Conservation (phyloP, 2,113 vertebrate species). For the Menidia beryllina region DNA sequence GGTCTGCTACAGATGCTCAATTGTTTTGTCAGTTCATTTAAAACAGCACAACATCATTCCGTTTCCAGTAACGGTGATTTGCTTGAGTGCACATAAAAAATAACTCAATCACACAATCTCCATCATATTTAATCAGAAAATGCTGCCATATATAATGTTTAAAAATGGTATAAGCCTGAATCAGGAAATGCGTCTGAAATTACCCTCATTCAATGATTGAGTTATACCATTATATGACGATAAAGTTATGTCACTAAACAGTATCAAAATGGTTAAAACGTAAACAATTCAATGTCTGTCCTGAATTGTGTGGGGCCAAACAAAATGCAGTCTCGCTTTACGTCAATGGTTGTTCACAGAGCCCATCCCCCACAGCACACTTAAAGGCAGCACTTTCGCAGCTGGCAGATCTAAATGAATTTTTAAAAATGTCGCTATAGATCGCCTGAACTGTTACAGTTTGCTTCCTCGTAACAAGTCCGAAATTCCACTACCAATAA, state of each 20-base stretch:
- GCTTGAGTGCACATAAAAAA: not conserved
- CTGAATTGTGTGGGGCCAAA: conserved; percentile 42
- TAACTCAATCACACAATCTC: not conserved
- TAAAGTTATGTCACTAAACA: not conserved
- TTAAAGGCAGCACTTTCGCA: conserved; percentile 39
- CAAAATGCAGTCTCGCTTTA: conserved; percentile 69
- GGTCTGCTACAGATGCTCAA: conserved; percentile 11
- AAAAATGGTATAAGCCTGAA: conserved; percentile 5
- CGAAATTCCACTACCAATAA: accelerated
- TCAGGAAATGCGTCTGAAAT: conserved; percentile 41
- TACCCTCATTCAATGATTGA: not conserved
- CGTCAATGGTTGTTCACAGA: conserved; percentile 67
- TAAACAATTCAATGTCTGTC: not conserved
- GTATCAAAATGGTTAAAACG: conserved; percentile 1
- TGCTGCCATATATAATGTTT: conserved; percentile 40
- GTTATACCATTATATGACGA: not conserved
- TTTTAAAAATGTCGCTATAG: conserved; percentile 12
- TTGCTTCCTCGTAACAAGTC: accelerated
- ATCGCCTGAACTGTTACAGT: accelerated
- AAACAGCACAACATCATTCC: not conserved
- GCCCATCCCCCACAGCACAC: conserved; percentile 75
- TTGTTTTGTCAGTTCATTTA: not conserved
- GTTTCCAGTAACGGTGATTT: too few relatives aligned
- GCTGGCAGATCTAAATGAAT: conserved; percentile 8
- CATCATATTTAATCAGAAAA: conserved; percentile 23